Conservation (phyloP, 2,888 invertebrate genomes). For the Unio delphinus region DNA sequence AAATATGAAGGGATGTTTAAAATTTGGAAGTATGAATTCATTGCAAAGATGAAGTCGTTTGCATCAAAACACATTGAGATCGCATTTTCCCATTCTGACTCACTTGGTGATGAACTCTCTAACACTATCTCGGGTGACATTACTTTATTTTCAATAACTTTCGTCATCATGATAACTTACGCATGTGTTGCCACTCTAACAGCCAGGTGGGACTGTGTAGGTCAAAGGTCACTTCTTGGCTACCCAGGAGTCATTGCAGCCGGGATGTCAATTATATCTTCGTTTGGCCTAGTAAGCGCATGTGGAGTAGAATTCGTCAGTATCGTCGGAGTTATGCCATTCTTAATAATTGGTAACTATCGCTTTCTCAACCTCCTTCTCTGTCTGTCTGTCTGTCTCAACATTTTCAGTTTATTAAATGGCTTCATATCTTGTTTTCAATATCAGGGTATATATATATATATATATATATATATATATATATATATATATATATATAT, state of each 20-base stretch:
- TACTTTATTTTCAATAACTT: constrained; percentile 25
- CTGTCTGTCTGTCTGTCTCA: too few species aligned
- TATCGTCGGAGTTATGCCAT: constrained; percentile 54
- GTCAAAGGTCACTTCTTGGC: constrained; percentile 33
- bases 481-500: too few species aligned
- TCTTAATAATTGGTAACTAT: constrained; percentile 43
- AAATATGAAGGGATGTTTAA: not conserved
- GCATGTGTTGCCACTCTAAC: constrained; percentile 28
- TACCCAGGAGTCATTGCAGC: constrained; percentile 44
- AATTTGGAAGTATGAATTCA: constrained; percentile 1
- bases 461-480: too few species aligned
- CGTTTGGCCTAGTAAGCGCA: constrained; percentile 47
- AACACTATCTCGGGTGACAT: constrained; percentile 31
- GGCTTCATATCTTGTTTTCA: too few species aligned
- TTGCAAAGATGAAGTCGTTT: not conserved
- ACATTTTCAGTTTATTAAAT: too few species aligned
- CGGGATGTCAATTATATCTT: constrained; percentile 45
- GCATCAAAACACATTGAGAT: constrained; percentile 13
- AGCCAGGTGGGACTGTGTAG: constrained; percentile 25
- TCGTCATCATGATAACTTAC: constrained; percentile 38
- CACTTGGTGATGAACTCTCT: constrained; percentile 30
- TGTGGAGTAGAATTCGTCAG: constrained; percentile 49
- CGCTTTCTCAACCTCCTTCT: too few species aligned
- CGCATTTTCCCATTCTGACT: constrained; percentile 20
- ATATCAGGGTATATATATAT: too few species aligned